Evolutionary conservation across 1,140 invertebrate species (phyloP).

Genomic region (Aphidius gifuensis): DNA sequence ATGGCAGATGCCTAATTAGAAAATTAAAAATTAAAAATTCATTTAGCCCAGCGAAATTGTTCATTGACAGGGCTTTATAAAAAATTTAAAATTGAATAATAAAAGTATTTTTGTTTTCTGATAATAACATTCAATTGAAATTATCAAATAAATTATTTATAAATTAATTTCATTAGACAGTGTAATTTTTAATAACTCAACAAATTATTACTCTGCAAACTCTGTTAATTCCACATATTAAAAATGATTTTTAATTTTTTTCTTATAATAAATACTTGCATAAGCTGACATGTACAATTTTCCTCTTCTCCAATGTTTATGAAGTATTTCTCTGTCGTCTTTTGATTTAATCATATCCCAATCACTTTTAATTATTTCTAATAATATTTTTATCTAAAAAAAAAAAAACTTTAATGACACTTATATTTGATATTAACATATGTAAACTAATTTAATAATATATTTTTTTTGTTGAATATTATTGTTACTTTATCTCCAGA

Average conservation of each 20-base stretch:
- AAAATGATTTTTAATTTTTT: background rate
- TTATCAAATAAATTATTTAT: background rate
- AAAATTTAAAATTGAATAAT: background rate
- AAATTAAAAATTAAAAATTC: background rate
- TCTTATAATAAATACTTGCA: constrained; percentile 10
- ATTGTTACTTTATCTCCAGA: constrained; percentile 12
- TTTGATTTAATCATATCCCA: constrained; percentile 5
- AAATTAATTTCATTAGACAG: too few species aligned
- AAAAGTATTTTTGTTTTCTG: too few species aligned
- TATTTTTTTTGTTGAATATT: too few species aligned
- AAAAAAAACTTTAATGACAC: background rate
- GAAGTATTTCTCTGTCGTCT: constrained; percentile 2
- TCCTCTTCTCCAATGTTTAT: constrained; percentile 11
- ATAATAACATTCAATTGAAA: background rate
- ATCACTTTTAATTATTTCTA: constrained; percentile 8
- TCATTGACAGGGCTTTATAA: background rate
- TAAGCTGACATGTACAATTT: constrained; percentile 5
- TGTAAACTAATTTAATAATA: too few species aligned
- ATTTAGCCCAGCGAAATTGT: too few species aligned
- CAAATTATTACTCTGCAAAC: background rate
- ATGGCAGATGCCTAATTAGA: constrained; percentile 6
- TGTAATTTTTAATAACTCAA: too few species aligned
- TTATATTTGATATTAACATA: too few species aligned
- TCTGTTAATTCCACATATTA: background rate
- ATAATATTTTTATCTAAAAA: constrained; percentile 6